Percentiles rank a stretch among this genome's conserved stretches.
phyloP scores from a whole-genome alignment of 2,888 invertebrate genomes.

The Pandemis heparana region DNA sequence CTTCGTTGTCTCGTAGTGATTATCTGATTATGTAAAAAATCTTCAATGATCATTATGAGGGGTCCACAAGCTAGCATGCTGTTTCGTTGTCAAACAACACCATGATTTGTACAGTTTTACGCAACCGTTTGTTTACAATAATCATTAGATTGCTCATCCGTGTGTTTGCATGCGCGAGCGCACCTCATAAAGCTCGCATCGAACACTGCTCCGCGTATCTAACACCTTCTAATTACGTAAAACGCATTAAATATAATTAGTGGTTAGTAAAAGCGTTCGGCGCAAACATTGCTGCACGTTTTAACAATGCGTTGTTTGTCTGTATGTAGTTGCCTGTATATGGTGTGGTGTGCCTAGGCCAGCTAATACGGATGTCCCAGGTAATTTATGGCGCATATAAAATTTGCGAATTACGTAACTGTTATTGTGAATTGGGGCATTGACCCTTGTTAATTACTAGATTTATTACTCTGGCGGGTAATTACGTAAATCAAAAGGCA shows the following conservation, averaged over 20 bases:
- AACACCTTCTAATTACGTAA: conserved; percentile 83
- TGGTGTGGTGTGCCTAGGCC: no score
- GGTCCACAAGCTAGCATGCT: not conserved
- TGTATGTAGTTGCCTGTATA: not conserved
- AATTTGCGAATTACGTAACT: not conserved
- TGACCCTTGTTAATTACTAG: not conserved
- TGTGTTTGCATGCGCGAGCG: conserved; percentile 71
- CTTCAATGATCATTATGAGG: not conserved
- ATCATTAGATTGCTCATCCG: conserved; percentile 65
- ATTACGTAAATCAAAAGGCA: not conserved
- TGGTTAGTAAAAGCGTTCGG: conserved; percentile 76
- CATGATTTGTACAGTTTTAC: conserved; percentile 41
- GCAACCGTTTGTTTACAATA: conserved; percentile 66
- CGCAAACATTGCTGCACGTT: conserved; percentile 31
- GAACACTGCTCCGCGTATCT: conserved; percentile 77
- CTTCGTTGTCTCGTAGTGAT: no score
- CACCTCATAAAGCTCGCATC: conserved; percentile 70
- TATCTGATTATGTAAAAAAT: no score
- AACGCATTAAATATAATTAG: conserved; percentile 82
- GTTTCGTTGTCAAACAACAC: conserved; percentile 6
- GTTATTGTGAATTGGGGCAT: not conserved
- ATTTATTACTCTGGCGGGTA: not conserved
- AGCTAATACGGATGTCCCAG: conserved; percentile 34
- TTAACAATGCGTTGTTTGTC: conserved; percentile 36
- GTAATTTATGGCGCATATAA: not conserved